Evolutionary conservation across 2,797 vertebrate species (phyloP), one percentile per base, ranked within the genome.

Genomic region (Pseudomugil gertrudae): DNA sequence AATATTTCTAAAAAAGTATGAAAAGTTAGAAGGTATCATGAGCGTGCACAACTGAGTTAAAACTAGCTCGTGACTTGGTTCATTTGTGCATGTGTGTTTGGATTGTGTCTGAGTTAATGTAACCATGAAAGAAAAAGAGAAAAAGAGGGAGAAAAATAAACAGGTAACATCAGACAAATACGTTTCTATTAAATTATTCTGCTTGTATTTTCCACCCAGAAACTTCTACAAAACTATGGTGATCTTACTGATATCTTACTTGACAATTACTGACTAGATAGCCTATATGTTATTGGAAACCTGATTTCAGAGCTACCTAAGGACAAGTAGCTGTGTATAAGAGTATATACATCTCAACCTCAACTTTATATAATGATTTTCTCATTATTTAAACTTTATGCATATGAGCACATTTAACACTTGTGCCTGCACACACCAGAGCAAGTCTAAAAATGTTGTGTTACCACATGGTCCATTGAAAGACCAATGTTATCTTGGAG

Each of bases 401-500:
- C 19, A 17, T 5, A 3, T 10, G n/a, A 45, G 6, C 2, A 32
- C 13, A 29, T 24, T 24, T 26, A 53, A 9, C 5, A 21, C 43
- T 21, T 21, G 7, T 21, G n/a, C n/a, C 43, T 21, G 61, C 43
- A 30, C 27, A 38, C 38, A 24, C 38, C 19, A 0, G 5, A 54
- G 19, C 8, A 26, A 52, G 4, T 29, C 1, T 9, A n/a, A 3
- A 29, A 30, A 35, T 13, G 3, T 17, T 9, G 17, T 9, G 9
- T 47, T 40, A 55, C 2, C 85, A 83, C 3, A 92, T 92, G 0
- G 54, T 92, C 57, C 47, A 50, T 3, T 29, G 29, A 29, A 29
- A 29, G 29, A 29, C 29, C 5, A 29, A n/a, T n/a, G n/a, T n/a
- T n/a, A n/a, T n/a, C n/a, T n/a, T n/a, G n/a, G n/a, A n/a, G n/a